These are phyloP conservation scores for Grammomys dolichurus DNA, from an alignment of 2,113 vertebrate species.

Conservation along the genomic window DNA sequence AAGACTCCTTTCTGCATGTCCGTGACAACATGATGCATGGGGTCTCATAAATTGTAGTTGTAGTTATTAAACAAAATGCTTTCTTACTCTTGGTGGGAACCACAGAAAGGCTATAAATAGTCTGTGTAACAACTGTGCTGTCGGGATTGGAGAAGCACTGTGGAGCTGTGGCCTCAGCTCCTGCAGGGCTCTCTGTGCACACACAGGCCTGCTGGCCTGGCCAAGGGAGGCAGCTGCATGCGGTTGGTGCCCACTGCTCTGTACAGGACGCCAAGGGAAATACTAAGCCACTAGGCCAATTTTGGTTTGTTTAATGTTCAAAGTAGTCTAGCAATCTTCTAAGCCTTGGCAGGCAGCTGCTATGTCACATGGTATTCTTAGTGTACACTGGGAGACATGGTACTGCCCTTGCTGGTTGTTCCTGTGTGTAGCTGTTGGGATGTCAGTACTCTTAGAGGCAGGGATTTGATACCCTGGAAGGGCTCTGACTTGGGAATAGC, in stretches of 20 bases:
- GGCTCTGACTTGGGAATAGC: neutral
- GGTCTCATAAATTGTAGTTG: neutral
- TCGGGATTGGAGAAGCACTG: neutral
- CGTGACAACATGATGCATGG: neutral
- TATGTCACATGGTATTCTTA: accelerated
- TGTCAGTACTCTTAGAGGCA: neutral
- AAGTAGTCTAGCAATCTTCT: neutral
- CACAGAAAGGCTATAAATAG: neutral
- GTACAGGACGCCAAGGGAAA: accelerated
- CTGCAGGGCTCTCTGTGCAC: accelerated
- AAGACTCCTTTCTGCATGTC: neutral
- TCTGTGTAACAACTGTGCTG: neutral
- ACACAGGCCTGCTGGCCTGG: accelerated
- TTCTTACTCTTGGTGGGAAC: neutral
- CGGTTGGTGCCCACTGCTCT: too few species aligned
- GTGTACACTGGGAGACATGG: accelerated
- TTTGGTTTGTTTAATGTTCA: neutral
- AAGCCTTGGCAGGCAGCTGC: accelerated
- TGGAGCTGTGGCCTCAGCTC: accelerated
- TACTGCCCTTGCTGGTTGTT: neutral
- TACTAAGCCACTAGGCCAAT: accelerated
- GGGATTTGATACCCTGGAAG: neutral
- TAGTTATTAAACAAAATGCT: neutral
- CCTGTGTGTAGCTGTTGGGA: accelerated
- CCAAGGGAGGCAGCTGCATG: accelerated